Conservation (phyloP, 2,888 invertebrate genomes). For the Drosophila algonquin region DNA sequence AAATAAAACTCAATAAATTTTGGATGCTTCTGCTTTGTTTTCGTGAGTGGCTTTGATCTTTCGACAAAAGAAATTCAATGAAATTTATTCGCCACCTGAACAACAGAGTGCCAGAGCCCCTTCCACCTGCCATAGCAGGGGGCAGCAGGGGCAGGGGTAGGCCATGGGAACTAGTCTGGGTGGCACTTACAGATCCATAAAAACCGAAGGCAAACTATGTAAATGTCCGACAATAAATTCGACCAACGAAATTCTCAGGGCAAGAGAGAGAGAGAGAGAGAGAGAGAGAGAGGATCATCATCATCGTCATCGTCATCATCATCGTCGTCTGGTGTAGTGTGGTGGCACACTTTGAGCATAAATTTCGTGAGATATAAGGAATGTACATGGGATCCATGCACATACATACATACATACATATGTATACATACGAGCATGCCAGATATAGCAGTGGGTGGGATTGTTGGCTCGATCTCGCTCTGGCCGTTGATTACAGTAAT, state of each 20-base stretch:
- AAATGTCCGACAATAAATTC: conserved; percentile 71
- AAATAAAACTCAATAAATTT: conserved; percentile 26
- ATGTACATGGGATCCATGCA: background rate
- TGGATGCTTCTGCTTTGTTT: background rate
- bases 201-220: conserved; percentile 64
- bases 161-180: conserved; percentile 11
- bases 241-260: conserved; percentile 25
- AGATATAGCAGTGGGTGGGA: conserved; percentile 8
- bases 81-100: conserved; percentile 41
- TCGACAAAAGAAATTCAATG: conserved; percentile 38
- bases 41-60: conserved; percentile 29
- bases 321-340: conserved; percentile 18
- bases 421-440: background rate
- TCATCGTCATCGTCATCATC: conserved; percentile 18
- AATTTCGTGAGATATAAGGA: conserved; percentile 42
- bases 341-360: conserved; percentile 69
- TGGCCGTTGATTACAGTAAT: conserved; percentile 72
- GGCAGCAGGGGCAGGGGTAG: background rate
- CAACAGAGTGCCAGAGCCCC: background rate
- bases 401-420: too few species aligned
- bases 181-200: conserved; percentile 40
- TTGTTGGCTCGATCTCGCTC: conserved; percentile 43
- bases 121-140: background rate
- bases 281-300: background rate
- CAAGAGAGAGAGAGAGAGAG: background rate